phyloP scores from a whole-genome alignment of 2,888 invertebrate species.

The Parnassius orleans region DNA sequence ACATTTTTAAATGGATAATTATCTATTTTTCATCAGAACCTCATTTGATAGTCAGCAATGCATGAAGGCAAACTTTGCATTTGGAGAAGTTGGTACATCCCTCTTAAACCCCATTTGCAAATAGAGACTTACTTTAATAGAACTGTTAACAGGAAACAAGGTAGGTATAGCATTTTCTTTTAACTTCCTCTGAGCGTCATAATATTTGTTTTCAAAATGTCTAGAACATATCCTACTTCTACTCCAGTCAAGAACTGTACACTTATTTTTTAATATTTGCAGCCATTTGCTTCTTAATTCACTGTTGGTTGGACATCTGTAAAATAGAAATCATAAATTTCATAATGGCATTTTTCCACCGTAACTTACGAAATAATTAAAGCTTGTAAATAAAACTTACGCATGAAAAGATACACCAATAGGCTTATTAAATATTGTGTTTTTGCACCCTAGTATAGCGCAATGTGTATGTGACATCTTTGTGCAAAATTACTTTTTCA shows the following conservation, averaged over 20 bases:
- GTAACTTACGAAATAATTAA: not conserved
- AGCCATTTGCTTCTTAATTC: slow-evolving; percentile 68
- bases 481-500: too few species aligned
- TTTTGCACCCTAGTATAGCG: slow-evolving; percentile 59
- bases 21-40: too few species aligned
- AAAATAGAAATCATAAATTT: slow-evolving; percentile 24
- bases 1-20: too few species aligned
- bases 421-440: slow-evolving; percentile 54
- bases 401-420: slow-evolving; percentile 55
- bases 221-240: slow-evolving; percentile 66
- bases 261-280: slow-evolving; percentile 55
- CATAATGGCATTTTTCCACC: slow-evolving; percentile 11
- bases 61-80: not conserved
- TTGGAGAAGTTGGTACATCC: too few species aligned
- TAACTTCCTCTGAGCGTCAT: slow-evolving; percentile 57
- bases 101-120: too few species aligned
- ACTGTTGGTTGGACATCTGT: slow-evolving; percentile 54
- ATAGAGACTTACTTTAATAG: slow-evolving; percentile 39
- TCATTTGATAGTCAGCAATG: too few species aligned
- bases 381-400: slow-evolving; percentile 45
- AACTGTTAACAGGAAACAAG: slow-evolving; percentile 44
- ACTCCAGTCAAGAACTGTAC: slow-evolving; percentile 57
- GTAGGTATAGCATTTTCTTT: slow-evolving; percentile 63
- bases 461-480: slow-evolving; percentile 55
- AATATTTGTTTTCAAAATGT: slow-evolving; percentile 64